Base-by-base conservation (phyloP, 2,113 vertebrate species). In the Catharus fuscescens region DNA sequence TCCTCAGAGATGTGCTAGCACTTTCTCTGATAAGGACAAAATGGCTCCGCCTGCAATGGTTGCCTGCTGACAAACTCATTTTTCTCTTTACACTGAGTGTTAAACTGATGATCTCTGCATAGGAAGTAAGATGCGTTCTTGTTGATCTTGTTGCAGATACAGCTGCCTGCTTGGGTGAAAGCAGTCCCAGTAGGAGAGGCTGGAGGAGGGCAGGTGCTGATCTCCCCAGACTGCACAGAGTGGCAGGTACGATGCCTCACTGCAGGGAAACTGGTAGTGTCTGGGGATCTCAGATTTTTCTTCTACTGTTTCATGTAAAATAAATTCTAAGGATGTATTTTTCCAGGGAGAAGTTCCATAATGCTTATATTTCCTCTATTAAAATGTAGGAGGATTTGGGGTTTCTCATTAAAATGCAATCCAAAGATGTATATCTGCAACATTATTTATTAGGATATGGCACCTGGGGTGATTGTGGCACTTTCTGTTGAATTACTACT, bases 381-480 rank as follows among this genome's bases (percentile, higher is more conserved):
- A 47, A 71, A 74, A 92, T 17, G 11, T 12, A 40, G 34, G 21
- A 73, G 3, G 23, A 44, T 74, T 78, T 59, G 15, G 23, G 12
- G 10, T 64, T 89, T 95, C 74, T 81, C 56, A 31, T 82, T 93
- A 62, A 89, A 87, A 82, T 56, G 36, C 21, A 81, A 28, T 87
- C 29, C n/a, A 48, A 36, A 45, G 21, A 31, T 72, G 26, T 47
- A 47, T 45, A 28, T 59, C 77, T 80, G 40, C 36, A 57, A 24
- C 31, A 45, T 57, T 57, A 56, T 85, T 71, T 83, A 47, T 56
- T 87, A 86, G 61, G 29, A 32, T 40, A 14, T 26, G 29, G 65
- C 59, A 74, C 50, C 42, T 34, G 61, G 65, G 62, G 57, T 74
- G 86, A 32, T n/a, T 40, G 34, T 79, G 42, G 14, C 38, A 64